phyloP scores from a whole-genome alignment of 2,888 invertebrate species.

The Trissolcus japonicus region DNA sequence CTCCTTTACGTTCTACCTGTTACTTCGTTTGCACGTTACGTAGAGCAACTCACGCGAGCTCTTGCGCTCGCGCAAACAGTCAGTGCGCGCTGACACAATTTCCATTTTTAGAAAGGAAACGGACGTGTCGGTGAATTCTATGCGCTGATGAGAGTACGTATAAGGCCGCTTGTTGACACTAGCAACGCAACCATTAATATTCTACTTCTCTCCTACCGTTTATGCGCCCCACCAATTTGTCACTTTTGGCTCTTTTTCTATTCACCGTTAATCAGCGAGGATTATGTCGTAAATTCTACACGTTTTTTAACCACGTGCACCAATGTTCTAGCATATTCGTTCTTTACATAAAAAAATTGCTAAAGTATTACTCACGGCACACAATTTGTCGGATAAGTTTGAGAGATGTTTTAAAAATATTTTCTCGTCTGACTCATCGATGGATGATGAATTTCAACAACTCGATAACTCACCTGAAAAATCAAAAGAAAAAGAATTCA shows the following conservation, averaged over 20 bases:
- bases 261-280: slow-evolving; percentile 34
- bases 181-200: slow-evolving; percentile 35
- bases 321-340: too few relatives aligned
- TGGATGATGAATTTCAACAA: too few relatives aligned
- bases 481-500: too few relatives aligned
- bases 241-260: slow-evolving; percentile 32
- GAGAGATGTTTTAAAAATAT: too few relatives aligned
- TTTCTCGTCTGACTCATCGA: too few relatives aligned
- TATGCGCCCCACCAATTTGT: not conserved
- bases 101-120: slow-evolving; percentile 59
- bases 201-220: slow-evolving; percentile 3
- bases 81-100: slow-evolving; percentile 52
- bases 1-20: slow-evolving; percentile 39
- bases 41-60: slow-evolving; percentile 20
- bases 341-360: too few relatives aligned
- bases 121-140: slow-evolving; percentile 50
- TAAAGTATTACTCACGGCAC: too few relatives aligned
- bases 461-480: too few relatives aligned
- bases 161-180: slow-evolving; percentile 48
- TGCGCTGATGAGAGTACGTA: slow-evolving; percentile 43
- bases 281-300: slow-evolving; percentile 27
- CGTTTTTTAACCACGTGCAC: slow-evolving; percentile 25
- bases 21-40: slow-evolving; percentile 49
- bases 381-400: too few relatives aligned
- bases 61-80: slow-evolving; percentile 10